Percentiles rank a stretch among this genome's conserved stretches.
These are phyloP conservation scores for Troilus luridus DNA, from an alignment of 2,888 invertebrate genomes.

Conservation along the genomic window DNA sequence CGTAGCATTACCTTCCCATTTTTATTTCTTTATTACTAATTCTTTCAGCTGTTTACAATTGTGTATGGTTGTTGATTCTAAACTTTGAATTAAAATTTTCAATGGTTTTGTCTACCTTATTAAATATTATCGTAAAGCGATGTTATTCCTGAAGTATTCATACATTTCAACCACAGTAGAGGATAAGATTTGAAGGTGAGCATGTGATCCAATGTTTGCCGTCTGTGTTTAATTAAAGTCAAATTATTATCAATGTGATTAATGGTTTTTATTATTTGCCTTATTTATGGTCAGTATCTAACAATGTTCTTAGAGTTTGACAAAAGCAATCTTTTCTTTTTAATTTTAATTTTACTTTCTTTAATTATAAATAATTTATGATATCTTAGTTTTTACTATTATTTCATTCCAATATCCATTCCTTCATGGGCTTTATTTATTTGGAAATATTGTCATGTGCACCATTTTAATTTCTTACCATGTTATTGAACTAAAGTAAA, in stretches of 20 bases:
- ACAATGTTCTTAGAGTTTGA: conserved; percentile 21
- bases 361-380: background rate
- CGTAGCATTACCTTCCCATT: background rate
- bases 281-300: background rate
- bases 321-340: background rate
- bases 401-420: background rate
- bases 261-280: background rate
- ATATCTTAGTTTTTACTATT: background rate
- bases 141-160: conserved; percentile 40
- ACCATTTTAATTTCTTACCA: background rate
- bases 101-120: background rate
- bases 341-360: background rate
- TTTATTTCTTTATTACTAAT: background rate
- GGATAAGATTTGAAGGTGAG: conserved; percentile 46
- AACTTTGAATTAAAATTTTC: background rate
- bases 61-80: background rate
- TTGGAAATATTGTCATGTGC: background rate
- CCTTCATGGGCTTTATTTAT: background rate
- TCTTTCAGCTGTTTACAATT: background rate
- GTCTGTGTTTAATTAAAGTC: background rate
- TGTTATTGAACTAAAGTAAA: background rate
- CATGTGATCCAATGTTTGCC: conserved; percentile 40
- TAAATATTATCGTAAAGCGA: background rate
- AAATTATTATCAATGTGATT: background rate
- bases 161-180: conserved; percentile 41